phyloP scores from a whole-genome alignment of 2,797 vertebrate species.

The Alcedo atthis region DNA sequence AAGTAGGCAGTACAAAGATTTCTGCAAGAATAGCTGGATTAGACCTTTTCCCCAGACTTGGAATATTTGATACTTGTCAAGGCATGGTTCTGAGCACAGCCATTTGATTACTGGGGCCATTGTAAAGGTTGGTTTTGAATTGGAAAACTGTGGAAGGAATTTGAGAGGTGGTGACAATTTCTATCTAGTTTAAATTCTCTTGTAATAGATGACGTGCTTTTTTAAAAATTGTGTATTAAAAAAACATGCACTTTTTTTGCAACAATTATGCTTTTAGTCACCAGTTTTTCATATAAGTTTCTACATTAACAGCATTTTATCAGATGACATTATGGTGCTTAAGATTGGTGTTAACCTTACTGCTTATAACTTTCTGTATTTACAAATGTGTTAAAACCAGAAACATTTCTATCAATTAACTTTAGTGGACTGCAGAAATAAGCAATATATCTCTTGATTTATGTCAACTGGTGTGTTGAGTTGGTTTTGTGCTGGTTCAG shows the following conservation, averaged over 20 bases:
- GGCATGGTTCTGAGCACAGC: neutral
- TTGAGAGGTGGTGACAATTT: neutral
- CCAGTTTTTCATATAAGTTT: neutral
- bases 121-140: neutral
- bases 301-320: neutral
- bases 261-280: neutral
- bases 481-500: constrained; percentile 3
- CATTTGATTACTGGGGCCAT: neutral
- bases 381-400: neutral
- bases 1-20: neutral
- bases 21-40: neutral
- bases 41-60: neutral
- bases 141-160: neutral
- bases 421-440: constrained; percentile 8
- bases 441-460: neutral
- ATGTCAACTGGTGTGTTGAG: neutral
- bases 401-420: constrained; percentile 27
- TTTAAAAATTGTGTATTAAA: neutral
- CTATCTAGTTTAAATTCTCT: neutral
- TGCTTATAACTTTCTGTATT: neutral
- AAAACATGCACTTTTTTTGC: neutral
- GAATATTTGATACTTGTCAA: neutral
- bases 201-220: neutral
- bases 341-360: neutral
- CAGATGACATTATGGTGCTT: neutral